Conservation (phyloP, 2,888 invertebrate genomes). For the Cyclophora punctaria region DNA sequence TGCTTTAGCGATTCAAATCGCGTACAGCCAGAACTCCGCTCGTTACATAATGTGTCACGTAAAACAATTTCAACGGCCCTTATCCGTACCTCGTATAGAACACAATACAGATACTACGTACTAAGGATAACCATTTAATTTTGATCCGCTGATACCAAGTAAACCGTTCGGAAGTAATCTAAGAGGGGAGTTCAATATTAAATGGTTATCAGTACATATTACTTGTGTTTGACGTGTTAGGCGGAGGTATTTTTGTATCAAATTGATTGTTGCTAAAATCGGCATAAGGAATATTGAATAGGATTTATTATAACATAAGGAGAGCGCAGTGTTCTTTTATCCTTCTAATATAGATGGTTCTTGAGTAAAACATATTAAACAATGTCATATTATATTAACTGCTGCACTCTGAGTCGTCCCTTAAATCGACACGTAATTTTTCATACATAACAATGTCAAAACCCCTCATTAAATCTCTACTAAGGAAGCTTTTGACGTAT, state of each 20-base stretch:
- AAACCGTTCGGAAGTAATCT: conserved; percentile 2
- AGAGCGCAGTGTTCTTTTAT: too few species aligned
- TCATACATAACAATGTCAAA: too few species aligned
- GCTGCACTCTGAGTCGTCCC: too few species aligned
- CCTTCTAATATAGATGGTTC: too few species aligned
- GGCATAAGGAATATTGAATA: too few species aligned
- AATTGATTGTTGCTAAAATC: background rate
- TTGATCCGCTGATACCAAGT: conserved; percentile 11
- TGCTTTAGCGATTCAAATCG: conserved; percentile 19
- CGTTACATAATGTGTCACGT: conserved; percentile 57
- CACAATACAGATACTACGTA: conserved; percentile 32
- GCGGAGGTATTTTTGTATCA: conserved; percentile 10
- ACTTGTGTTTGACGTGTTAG: conserved; percentile 17
- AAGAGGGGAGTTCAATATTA: conserved; percentile 5
- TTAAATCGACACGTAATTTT: too few species aligned
- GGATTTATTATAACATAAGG: too few species aligned
- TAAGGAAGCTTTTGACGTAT: too few species aligned
- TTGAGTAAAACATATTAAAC: too few species aligned
- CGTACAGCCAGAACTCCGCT: conserved; percentile 23
- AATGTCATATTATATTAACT: too few species aligned
- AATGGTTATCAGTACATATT: conserved; percentile 13
- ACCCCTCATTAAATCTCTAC: too few species aligned
- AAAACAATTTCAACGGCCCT: conserved; percentile 57
- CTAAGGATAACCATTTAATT: conserved; percentile 12
- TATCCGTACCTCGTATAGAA: conserved; percentile 43